Evolutionary conservation across 1,140 invertebrate species (phyloP).

Genomic region (Vanessa atalanta): DNA sequence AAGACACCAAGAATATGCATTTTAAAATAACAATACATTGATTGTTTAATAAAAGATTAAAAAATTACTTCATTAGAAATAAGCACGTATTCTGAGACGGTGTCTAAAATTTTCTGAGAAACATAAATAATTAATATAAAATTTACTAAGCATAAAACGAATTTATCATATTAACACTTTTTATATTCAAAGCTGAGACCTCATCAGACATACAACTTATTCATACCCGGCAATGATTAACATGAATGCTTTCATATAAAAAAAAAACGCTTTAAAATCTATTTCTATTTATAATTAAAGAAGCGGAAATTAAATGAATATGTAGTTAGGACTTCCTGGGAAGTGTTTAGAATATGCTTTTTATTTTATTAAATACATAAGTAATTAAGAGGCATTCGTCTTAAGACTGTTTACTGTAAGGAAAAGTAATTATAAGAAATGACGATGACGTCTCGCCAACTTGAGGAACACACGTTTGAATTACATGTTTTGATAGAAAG

Average conservation of each 20-base stretch:
- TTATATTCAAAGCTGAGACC: constrained; percentile 12
- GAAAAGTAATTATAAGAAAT: constrained; percentile 72
- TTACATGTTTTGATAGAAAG: constrained; percentile 43
- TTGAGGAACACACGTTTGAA: constrained; percentile 45
- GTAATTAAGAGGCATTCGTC: constrained; percentile 69
- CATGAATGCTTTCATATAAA: constrained; percentile 28
- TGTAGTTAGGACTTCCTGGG: constrained; percentile 40
- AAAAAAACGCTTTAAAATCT: constrained; percentile 33
- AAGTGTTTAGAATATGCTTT: constrained; percentile 39
- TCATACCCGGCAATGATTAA: constrained; percentile 27
- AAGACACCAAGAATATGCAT: too few relatives aligned
- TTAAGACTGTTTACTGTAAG: constrained; percentile 50
- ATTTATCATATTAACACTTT: not conserved
- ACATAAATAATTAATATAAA: too few relatives aligned
- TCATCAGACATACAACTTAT: constrained; percentile 31
- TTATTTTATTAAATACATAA: constrained; percentile 56
- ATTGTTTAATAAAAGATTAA: too few relatives aligned
- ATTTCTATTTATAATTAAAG: constrained; percentile 37
- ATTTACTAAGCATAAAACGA: too few relatives aligned
- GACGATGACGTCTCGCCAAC: constrained; percentile 60
- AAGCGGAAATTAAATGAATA: constrained; percentile 38
- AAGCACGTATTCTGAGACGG: too few relatives aligned
- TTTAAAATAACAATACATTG: too few relatives aligned
- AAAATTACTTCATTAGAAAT: too few relatives aligned
- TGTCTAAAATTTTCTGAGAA: too few relatives aligned